A percentile compares a stretch with the other conserved stretches of the same genome.
phyloP scores from a whole-genome alignment of 2,888 invertebrate species.

The Amblyjoppa proteus region DNA sequence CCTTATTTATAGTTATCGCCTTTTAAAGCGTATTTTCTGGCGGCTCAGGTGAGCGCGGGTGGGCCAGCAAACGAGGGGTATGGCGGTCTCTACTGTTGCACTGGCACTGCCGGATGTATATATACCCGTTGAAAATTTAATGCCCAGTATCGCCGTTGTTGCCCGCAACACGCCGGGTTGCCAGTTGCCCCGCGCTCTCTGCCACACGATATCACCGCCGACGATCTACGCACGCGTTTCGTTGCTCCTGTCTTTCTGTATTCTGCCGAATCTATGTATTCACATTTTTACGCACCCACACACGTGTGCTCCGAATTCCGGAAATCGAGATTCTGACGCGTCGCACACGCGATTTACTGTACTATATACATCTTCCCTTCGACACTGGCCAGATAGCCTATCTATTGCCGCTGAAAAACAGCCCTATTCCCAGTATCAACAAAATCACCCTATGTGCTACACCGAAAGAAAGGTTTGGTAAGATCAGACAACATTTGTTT shows the following conservation, averaged over 20 bases:
- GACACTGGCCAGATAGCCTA: conserved; percentile 7
- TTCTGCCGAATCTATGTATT: not conserved
- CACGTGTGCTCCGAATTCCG: not conserved
- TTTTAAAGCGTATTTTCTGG: conserved; percentile 76
- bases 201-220: conserved; percentile 46
- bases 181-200: conserved; percentile 19
- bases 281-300: not conserved
- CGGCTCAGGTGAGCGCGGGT: conserved; percentile 67
- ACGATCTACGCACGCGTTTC: conserved; percentile 50
- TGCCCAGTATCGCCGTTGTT: conserved; percentile 58
- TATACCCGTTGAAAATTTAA: conserved; percentile 70
- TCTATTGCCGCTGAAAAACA: not conserved
- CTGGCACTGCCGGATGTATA: conserved; percentile 13
- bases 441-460: not conserved
- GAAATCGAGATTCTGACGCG: conserved; percentile 54
- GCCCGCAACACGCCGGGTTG: conserved; percentile 26
- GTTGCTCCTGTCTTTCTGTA: conserved; percentile 6
- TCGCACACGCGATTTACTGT: conserved; percentile 3
- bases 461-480: too few species aligned
- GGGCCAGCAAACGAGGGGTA: conserved; percentile 29
- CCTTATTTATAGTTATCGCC: conserved; percentile 77
- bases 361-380: conserved; percentile 24
- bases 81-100: conserved; percentile 26
- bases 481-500: too few species aligned
- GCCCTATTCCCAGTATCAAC: not conserved